These are phyloP conservation scores for Caradrina kadenii DNA, from an alignment of 2,888 invertebrate genomes.

Conservation along the genomic window DNA sequence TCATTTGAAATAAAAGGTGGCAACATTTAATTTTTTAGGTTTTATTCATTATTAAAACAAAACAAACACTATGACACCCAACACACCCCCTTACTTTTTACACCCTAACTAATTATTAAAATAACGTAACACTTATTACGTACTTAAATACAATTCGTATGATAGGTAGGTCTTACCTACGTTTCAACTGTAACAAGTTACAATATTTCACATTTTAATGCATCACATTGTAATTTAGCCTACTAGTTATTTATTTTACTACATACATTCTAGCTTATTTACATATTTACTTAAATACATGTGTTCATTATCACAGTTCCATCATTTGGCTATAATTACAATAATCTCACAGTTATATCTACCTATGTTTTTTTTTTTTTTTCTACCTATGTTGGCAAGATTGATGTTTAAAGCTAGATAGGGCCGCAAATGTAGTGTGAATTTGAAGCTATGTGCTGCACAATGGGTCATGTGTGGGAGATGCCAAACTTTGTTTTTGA, in stretches of 20 bases:
- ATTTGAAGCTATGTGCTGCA: neutral
- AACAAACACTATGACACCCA: neutral
- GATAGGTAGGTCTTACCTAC: conserved; percentile 25
- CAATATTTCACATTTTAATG: conserved; percentile 14
- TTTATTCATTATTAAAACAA: conserved; percentile 58
- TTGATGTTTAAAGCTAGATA: conserved; percentile 21
- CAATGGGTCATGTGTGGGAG: neutral
- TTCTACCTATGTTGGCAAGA: conserved; percentile 36
- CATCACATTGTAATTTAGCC: conserved; percentile 11
- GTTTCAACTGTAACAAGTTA: conserved; percentile 1
- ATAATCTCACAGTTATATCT: conserved; percentile 5
- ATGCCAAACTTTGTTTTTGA: neutral
- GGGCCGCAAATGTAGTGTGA: conserved; percentile 1
- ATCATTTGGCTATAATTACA: conserved; percentile 62
- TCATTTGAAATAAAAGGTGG: conserved; percentile 6
- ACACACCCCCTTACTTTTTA: conserved; percentile 35
- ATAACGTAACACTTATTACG: conserved; percentile 39
- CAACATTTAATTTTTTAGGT: conserved; percentile 3
- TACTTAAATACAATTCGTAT: conserved; percentile 8
- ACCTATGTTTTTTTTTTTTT: no score
- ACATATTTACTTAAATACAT: conserved; percentile 47
- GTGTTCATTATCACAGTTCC: conserved; percentile 64
- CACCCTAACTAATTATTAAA: conserved; percentile 41
- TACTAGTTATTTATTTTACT: conserved; percentile 22
- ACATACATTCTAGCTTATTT: conserved; percentile 41